These are phyloP conservation scores for Sander vitreus DNA, from an alignment of 2,113 vertebrate genomes.

Conservation along the genomic window DNA sequence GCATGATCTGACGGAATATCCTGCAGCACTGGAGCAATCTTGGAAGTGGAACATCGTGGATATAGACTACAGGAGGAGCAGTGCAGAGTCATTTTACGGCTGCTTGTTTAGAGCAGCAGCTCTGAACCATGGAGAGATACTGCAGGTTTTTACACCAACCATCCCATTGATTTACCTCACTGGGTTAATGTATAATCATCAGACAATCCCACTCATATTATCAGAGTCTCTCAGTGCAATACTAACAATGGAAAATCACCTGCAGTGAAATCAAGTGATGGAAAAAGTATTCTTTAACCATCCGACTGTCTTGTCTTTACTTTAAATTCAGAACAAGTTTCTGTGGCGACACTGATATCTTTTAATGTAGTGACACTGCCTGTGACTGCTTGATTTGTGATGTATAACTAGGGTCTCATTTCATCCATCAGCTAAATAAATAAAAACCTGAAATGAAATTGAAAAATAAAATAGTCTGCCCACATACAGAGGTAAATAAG, in stretches of 20 bases:
- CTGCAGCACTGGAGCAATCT: too few species aligned
- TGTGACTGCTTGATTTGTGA: neutral
- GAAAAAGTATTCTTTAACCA: neutral
- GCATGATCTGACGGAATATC: too few species aligned
- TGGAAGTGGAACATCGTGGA: too few species aligned
- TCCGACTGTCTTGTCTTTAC: neutral
- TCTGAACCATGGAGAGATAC: neutral
- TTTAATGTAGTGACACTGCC: neutral
- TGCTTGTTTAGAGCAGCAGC: neutral
- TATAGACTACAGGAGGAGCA: too few species aligned
- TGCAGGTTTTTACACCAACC: neutral
- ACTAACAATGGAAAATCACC: neutral
- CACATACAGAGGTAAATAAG: neutral
- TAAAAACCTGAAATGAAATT: neutral
- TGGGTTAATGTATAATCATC: neutral
- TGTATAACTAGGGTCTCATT: neutral
- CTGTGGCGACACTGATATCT: neutral
- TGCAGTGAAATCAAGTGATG: neutral
- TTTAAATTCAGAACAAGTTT: neutral
- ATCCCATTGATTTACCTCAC: neutral
- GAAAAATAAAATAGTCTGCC: neutral
- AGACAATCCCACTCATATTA: neutral
- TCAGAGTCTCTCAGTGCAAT: neutral
- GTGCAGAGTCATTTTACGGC: slow-evolving; percentile 1
- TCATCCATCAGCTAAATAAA: neutral